Evolutionary conservation across 2,888 invertebrate genomes (phyloP).

Genomic region (Drosophila neonasuta): DNA sequence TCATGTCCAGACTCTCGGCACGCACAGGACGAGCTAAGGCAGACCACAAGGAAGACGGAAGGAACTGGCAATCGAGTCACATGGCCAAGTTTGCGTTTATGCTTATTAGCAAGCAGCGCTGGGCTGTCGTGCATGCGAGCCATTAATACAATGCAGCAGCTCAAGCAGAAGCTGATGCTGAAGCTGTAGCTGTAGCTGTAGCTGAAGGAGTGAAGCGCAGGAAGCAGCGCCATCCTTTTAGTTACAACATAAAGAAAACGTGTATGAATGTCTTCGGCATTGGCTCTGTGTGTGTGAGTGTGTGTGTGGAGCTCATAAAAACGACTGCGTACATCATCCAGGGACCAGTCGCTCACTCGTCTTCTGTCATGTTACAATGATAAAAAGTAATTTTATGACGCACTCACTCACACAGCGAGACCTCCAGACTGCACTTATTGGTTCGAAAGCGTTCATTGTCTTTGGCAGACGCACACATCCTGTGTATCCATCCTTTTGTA

Average conservation of each 20-base stretch:
- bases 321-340: slow-evolving; percentile 52
- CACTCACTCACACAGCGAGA: slow-evolving; percentile 56
- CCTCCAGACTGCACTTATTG: slow-evolving; percentile 51
- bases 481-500: slow-evolving; percentile 57
- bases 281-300: slow-evolving; percentile 30
- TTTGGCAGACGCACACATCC: slow-evolving; percentile 55
- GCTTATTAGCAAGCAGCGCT: slow-evolving; percentile 62
- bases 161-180: slow-evolving; percentile 6
- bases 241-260: slow-evolving; percentile 69
- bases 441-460: slow-evolving; percentile 65
- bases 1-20: slow-evolving; percentile 21
- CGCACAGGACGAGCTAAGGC: neutral
- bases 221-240: slow-evolving; percentile 64
- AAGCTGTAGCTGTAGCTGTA: slow-evolving; percentile 1
- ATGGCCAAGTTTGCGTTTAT: slow-evolving; percentile 68
- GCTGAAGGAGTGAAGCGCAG: neutral
- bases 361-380: slow-evolving; percentile 74
- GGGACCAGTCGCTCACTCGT: slow-evolving; percentile 21
- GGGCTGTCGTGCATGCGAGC: slow-evolving; percentile 64
- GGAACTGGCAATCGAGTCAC: slow-evolving; percentile 59
- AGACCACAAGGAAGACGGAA: slow-evolving; percentile 33
- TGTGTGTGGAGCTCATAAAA: slow-evolving; percentile 61
- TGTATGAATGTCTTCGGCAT: slow-evolving; percentile 67
- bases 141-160: slow-evolving; percentile 69
- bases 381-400: slow-evolving; percentile 80